A percentile compares a stretch with the other conserved stretches of the same genome.
These are phyloP conservation scores for Chalcis sispes DNA, from an alignment of 2,888 invertebrate species.

Conservation along the genomic window DNA sequence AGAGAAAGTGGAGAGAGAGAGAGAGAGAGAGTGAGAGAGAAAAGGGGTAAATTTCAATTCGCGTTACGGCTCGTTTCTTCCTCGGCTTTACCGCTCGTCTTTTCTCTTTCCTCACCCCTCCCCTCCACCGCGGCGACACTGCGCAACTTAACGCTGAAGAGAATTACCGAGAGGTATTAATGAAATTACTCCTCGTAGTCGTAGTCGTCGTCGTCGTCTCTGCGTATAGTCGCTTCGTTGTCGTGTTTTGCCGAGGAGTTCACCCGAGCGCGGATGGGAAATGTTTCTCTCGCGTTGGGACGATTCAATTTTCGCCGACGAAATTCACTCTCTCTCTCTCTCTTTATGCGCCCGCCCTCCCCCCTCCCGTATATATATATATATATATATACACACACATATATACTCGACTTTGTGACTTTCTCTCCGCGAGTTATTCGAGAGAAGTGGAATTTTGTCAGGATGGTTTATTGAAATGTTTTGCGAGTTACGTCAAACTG, in stretches of 20 bases:
- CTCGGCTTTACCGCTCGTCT: slow-evolving; percentile 31
- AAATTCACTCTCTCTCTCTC: not conserved
- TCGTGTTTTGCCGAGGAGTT: too few species aligned
- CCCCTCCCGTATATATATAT: too few species aligned
- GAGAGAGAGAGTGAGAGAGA: slow-evolving; percentile 9
- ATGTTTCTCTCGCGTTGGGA: slow-evolving; percentile 17
- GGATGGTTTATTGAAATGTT: too few species aligned
- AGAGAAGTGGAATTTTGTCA: too few species aligned
- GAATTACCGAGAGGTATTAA: slow-evolving; percentile 51
- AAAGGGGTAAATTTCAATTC: slow-evolving; percentile 52
- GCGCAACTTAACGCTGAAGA: slow-evolving; percentile 32
- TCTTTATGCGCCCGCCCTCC: too few species aligned
- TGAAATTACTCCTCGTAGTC: slow-evolving; percentile 53
- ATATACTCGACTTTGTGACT: too few species aligned
- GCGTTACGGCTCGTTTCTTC: slow-evolving; percentile 54
- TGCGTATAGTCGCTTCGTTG: too few species aligned
- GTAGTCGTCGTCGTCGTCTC: slow-evolving; percentile 39
- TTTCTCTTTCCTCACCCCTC: slow-evolving; percentile 22
- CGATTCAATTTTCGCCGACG: slow-evolving; percentile 11
- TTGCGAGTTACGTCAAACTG: too few species aligned
- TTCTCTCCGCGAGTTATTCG: too few species aligned
- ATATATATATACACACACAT: too few species aligned
- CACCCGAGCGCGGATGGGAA: slow-evolving; percentile 22
- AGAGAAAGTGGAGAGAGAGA: not conserved
- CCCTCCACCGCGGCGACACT: not conserved